These are phyloP conservation scores for Venturia canescens DNA, from an alignment of 1,140 invertebrate genomes.

Conservation along the genomic window DNA sequence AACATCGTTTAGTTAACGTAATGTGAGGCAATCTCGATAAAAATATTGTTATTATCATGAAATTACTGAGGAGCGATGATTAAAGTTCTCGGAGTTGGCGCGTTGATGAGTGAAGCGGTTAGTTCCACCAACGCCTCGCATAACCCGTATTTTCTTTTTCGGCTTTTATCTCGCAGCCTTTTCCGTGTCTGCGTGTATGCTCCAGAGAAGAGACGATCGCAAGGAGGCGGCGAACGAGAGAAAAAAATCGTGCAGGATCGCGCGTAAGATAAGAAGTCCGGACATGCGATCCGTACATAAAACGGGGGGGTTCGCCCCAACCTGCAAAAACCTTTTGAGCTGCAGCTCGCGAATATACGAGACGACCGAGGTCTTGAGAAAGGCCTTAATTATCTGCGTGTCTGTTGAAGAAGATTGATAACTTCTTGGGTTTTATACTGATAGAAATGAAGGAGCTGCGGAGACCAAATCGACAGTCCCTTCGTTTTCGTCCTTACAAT, in stretches of 20 bases:
- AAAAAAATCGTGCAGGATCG: slow-evolving; percentile 65
- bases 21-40: background rate
- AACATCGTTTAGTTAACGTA: slow-evolving; percentile 33
- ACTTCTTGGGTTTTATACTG: slow-evolving; percentile 51
- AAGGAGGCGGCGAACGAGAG: slow-evolving; percentile 34
- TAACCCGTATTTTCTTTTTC: background rate
- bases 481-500: background rate
- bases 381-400: slow-evolving; percentile 70
- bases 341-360: background rate
- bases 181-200: slow-evolving; percentile 6
- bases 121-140: slow-evolving; percentile 22
- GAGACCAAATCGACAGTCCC: background rate
- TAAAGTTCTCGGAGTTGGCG: background rate
- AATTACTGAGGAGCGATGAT: slow-evolving; percentile 12
- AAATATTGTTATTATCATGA: slow-evolving; percentile 10
- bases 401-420: slow-evolving; percentile 67
- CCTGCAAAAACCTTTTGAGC: slow-evolving; percentile 50
- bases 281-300: slow-evolving; percentile 71
- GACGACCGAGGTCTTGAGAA: slow-evolving; percentile 49
- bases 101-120: slow-evolving; percentile 23
- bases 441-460: background rate
- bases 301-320: slow-evolving; percentile 54
- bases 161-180: background rate
- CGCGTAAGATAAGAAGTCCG: slow-evolving; percentile 68
- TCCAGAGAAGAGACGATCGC: slow-evolving; percentile 32